Evolutionary conservation across 2,113 vertebrate species (phyloP).

Genomic region (Eolophus roseicapilla): DNA sequence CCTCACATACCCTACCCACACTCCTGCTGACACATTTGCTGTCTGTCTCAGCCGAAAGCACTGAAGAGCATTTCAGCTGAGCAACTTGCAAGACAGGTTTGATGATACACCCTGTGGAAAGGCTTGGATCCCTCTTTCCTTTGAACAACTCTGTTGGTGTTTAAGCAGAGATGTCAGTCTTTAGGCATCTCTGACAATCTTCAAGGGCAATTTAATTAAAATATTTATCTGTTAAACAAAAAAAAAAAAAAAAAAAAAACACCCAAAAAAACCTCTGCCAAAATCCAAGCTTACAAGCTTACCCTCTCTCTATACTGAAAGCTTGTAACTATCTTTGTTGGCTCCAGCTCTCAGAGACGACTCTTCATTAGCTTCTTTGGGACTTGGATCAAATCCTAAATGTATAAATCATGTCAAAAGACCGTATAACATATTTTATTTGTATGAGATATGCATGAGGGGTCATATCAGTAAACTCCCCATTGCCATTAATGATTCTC

Average conservation of each 20-base stretch:
- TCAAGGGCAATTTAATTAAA: constrained; percentile 11
- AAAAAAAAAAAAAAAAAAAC: neutral
- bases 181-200: neutral
- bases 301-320: neutral
- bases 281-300: neutral
- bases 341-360: neutral
- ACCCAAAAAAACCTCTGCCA: neutral
- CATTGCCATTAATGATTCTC: constrained; percentile 5
- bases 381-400: constrained; percentile 10
- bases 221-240: constrained; percentile 2
- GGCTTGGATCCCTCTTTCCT: neutral
- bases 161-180: constrained; percentile 16
- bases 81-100: constrained; percentile 8
- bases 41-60: neutral
- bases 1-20: neutral
- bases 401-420: constrained; percentile 26
- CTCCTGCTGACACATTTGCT: neutral
- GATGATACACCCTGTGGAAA: neutral
- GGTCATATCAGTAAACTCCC: constrained; percentile 2
- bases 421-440: neutral
- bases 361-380: neutral
- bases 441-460: constrained; percentile 32
- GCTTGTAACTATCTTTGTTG: neutral
- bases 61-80: neutral
- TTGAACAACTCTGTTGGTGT: neutral